These are phyloP conservation scores for Eubasilissa regina DNA, from an alignment of 1,140 invertebrate genomes.

Conservation along the genomic window DNA sequence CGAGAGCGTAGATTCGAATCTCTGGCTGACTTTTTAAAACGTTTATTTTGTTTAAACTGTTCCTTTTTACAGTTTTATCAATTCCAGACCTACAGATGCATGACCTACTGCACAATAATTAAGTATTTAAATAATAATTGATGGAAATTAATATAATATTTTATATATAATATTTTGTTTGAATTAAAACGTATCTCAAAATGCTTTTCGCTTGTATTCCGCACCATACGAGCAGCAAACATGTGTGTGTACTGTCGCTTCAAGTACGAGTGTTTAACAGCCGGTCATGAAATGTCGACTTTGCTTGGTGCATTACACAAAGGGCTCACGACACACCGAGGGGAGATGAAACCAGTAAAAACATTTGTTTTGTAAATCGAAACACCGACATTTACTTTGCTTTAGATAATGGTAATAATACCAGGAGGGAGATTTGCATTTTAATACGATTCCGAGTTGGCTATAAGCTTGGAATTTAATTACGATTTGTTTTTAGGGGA, in stretches of 20 bases:
- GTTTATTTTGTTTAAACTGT: too few species aligned
- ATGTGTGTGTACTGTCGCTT: background rate
- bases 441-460: constrained; percentile 42
- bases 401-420: constrained; percentile 35
- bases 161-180: too few species aligned
- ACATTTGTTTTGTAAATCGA: constrained; percentile 48
- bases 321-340: background rate
- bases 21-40: too few species aligned
- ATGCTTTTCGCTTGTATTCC: background rate
- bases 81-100: too few species aligned
- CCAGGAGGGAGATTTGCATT: constrained; percentile 49
- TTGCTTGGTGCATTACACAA: background rate
- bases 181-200: background rate
- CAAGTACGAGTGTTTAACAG: background rate
- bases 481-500: constrained; percentile 4
- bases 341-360: background rate
- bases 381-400: constrained; percentile 36
- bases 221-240: background rate
- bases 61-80: too few species aligned
- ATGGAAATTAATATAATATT: too few species aligned
- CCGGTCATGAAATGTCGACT: background rate
- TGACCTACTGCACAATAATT: too few species aligned
- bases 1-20: too few species aligned
- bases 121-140: too few species aligned
- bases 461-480: constrained; percentile 26